A percentile compares a stretch with the other conserved stretches of the same genome.
Conservation (phyloP, 1,140 invertebrate species). For the Hyles euphorbiae region DNA sequence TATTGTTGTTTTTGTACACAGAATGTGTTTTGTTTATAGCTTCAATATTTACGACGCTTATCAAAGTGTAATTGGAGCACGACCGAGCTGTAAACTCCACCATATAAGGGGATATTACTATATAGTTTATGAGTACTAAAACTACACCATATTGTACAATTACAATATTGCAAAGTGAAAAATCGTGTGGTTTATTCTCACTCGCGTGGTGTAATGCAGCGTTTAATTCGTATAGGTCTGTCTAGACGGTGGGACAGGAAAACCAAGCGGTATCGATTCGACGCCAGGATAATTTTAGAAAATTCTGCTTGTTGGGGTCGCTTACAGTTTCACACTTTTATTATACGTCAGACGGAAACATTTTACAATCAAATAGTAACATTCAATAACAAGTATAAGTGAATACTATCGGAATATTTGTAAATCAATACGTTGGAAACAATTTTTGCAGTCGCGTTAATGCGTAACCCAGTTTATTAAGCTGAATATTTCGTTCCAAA, state of each 20-base stretch:
- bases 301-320: conserved; percentile 13
- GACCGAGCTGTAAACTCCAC: background rate
- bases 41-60: conserved; percentile 4
- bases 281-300: conserved; percentile 52
- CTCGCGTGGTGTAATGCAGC: too few species aligned
- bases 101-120: too few species aligned
- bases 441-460: too few species aligned
- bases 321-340: background rate
- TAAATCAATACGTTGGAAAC: too few species aligned
- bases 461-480: too few species aligned
- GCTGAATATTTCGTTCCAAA: too few species aligned
- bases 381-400: too few species aligned
- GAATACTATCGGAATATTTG: too few species aligned
- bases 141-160: background rate
- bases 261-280: conserved; percentile 48
- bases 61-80: conserved; percentile 13
- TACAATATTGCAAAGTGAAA: conserved; percentile 4
- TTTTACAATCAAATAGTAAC: too few species aligned
- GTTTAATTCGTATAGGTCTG: conserved; percentile 27
- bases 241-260: conserved; percentile 45
- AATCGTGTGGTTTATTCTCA: too few species aligned
- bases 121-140: background rate
- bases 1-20: too few species aligned
- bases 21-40: too few species aligned
- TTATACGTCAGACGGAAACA: background rate